A percentile compares a stretch with the other conserved stretches of the same genome.
These are phyloP conservation scores for Conistra vaccinii DNA, from an alignment of 2,888 invertebrate species.

Conservation along the genomic window DNA sequence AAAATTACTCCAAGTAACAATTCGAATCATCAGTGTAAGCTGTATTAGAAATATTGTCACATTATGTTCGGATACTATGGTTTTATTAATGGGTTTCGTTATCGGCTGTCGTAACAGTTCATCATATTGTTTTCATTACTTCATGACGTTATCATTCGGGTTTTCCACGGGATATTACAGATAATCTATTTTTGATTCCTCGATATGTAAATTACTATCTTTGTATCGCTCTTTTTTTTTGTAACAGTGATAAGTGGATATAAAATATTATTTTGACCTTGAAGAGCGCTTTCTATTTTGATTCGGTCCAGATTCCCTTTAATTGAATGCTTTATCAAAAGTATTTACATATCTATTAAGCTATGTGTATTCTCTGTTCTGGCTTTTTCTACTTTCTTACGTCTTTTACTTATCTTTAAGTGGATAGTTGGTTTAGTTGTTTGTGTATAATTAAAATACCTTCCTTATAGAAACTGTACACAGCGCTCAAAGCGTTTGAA, in stretches of 20 bases:
- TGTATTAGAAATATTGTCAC: constrained; percentile 19
- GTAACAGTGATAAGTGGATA: constrained; percentile 5
- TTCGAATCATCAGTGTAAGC: constrained; percentile 57
- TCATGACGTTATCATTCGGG: constrained; percentile 64
- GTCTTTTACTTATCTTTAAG: constrained; percentile 40
- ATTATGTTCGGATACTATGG: constrained; percentile 45
- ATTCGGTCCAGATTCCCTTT: constrained; percentile 18
- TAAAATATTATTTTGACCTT: constrained; percentile 38
- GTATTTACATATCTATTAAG: constrained; percentile 44
- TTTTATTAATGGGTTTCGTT: constrained; percentile 70
- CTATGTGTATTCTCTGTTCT: constrained; percentile 22
- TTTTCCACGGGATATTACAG: constrained; percentile 59
- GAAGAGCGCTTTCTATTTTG: constrained; percentile 49
- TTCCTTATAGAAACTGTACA: constrained; percentile 17
- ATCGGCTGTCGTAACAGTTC: constrained; percentile 71
- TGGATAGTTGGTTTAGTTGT: constrained; percentile 19
- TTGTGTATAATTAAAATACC: constrained; percentile 36
- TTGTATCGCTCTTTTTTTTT: constrained; percentile 2
- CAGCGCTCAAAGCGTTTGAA: background rate
- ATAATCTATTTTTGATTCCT: constrained; percentile 53
- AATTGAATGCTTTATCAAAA: constrained; percentile 40
- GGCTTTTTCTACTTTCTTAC: constrained; percentile 43
- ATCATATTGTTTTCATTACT: constrained; percentile 72
- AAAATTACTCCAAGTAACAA: constrained; percentile 7
- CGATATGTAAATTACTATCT: constrained; percentile 18